Conservation (phyloP, 2,888 invertebrate species). For the Drosophila parthenogenetica region DNA sequence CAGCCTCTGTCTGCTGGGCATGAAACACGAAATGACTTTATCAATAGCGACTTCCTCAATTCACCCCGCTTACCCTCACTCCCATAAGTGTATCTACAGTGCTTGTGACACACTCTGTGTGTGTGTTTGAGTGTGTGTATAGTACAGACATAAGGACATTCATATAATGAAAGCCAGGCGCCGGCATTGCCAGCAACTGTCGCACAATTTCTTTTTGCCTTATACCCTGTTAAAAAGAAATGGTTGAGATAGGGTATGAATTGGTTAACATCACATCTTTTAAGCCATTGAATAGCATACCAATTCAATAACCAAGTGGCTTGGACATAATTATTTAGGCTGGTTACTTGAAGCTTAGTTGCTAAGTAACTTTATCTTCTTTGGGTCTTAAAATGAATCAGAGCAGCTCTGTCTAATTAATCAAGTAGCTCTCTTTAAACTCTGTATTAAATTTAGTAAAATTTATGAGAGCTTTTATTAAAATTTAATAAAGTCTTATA, state of each 20-base stretch:
- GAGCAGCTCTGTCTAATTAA: too few species aligned
- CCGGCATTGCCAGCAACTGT: conserved; percentile 68
- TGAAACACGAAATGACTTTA: conserved; percentile 70
- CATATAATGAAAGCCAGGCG: conserved; percentile 72
- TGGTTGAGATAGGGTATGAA: background rate
- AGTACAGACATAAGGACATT: conserved; percentile 5
- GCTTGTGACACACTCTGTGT: background rate
- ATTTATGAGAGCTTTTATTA: too few species aligned
- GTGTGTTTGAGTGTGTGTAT: background rate
- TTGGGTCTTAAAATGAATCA: too few species aligned
- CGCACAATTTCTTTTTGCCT: conserved; percentile 47
- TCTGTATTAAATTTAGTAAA: too few species aligned
- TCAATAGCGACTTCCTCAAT: conserved; percentile 62
- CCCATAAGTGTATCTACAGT: conserved; percentile 13
- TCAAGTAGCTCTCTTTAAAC: too few species aligned
- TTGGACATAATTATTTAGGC: too few species aligned
- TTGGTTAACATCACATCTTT: background rate
- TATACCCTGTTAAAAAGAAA: conserved; percentile 18
- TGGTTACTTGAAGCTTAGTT: too few species aligned
- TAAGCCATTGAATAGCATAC: too few species aligned
- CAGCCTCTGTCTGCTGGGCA: conserved; percentile 40
- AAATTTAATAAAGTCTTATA: too few species aligned
- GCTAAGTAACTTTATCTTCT: too few species aligned
- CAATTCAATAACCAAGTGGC: too few species aligned
- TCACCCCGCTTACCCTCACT: conserved; percentile 21